phyloP scores from a whole-genome alignment of 2,888 invertebrate genomes.

The Caenorhabditis sulstoni region DNA sequence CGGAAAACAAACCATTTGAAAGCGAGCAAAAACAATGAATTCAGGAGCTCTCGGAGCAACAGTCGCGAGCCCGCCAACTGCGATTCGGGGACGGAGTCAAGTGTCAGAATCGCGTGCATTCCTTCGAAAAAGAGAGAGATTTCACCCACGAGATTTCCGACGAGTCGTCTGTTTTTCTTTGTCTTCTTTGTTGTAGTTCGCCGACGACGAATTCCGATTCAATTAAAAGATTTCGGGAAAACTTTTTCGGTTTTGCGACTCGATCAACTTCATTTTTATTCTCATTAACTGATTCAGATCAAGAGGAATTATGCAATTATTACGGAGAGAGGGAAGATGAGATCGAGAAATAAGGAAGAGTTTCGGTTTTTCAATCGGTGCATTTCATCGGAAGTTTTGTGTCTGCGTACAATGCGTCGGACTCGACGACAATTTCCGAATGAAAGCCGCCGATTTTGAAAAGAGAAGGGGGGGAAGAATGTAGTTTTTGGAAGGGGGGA shows the following conservation, averaged over 20 bases:
- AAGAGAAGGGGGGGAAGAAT: not conserved
- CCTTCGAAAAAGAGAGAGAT: not conserved
- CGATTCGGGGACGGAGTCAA: not conserved
- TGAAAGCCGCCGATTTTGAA: not conserved
- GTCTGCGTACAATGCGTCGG: no score
- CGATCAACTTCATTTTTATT: slow-evolving; percentile 6
- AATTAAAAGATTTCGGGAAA: slow-evolving; percentile 34
- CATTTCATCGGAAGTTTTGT: no score
- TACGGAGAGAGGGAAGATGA: not conserved
- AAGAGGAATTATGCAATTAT: no score
- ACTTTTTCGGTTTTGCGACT: not conserved
- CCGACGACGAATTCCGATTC: slow-evolving; percentile 22
- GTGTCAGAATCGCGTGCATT: slow-evolving; percentile 29
- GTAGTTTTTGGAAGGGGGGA: not conserved
- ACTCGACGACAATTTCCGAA: no score
- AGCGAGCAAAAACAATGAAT: no score
- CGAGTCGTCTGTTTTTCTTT: slow-evolving; percentile 25
- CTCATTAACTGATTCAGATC: not conserved
- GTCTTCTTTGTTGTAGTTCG: slow-evolving; percentile 10
- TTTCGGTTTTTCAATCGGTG: no score
- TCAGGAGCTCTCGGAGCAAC: no score
- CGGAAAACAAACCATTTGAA: no score
- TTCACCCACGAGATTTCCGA: no score
- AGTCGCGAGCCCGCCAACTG: not conserved
- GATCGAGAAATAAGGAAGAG: slow-evolving; percentile 1